Evolutionary conservation across 2,113 vertebrate genomes (phyloP).

Genomic region (Hiodon tergisus): DNA sequence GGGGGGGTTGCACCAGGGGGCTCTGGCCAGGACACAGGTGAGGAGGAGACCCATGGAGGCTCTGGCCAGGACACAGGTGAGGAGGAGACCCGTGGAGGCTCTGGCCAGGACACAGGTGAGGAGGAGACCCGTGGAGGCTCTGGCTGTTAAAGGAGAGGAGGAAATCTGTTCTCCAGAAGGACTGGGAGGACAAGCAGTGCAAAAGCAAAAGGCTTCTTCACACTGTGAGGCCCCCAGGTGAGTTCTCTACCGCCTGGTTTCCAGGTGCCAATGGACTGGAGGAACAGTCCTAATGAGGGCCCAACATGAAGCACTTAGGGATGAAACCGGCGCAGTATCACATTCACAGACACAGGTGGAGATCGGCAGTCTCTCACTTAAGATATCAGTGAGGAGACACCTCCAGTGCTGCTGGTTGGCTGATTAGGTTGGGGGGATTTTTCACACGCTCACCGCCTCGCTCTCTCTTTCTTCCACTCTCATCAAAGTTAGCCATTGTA

Average conservation of each 20-base stretch:
- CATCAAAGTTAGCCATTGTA: conserved; percentile 34
- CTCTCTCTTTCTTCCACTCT: neutral
- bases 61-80: too few species aligned
- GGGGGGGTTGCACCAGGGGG: too few species aligned
- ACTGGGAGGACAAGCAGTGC: too few species aligned
- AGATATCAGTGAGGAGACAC: neutral
- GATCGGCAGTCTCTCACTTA: conserved; percentile 7
- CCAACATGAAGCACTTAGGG: conserved; percentile 7
- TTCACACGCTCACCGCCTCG: conserved; percentile 19
- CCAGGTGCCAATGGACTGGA: conserved; percentile 2
- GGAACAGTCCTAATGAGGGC: conserved; percentile 8
- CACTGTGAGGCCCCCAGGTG: conserved; percentile 1
- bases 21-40: too few species aligned
- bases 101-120: neutral
- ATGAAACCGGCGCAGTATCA: conserved; percentile 2
- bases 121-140: neutral
- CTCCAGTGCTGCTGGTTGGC: neutral
- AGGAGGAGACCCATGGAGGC: too few species aligned
- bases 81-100: neutral
- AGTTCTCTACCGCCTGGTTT: too few species aligned
- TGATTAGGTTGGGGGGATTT: neutral
- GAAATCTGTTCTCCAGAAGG: too few species aligned
- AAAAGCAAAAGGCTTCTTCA: neutral
- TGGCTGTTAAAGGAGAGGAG: too few species aligned
- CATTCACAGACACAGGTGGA: conserved; percentile 1